phyloP scores from a whole-genome alignment of 2,888 invertebrate species.

The Scaptomyza reducta region DNA sequence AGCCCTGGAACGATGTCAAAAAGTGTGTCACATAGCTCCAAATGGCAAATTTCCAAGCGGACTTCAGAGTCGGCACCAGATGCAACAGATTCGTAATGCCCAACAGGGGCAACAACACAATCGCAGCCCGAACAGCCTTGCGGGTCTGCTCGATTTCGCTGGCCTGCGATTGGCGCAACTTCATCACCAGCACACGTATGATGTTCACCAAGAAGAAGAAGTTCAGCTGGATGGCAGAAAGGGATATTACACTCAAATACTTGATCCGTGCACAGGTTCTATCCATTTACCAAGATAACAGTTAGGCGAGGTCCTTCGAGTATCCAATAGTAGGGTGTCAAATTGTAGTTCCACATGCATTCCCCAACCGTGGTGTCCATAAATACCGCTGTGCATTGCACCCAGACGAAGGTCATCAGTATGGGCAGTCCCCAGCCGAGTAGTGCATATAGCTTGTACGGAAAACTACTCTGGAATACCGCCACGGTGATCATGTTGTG shows the following conservation, averaged over 20 bases:
- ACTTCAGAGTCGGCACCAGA: constrained; percentile 89
- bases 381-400: constrained; percentile 86
- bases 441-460: constrained; percentile 87
- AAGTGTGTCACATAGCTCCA: constrained; percentile 93
- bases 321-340: constrained; percentile 93
- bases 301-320: constrained; percentile 93
- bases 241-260: neutral
- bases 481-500: constrained; percentile 93
- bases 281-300: constrained; percentile 87
- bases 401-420: constrained; percentile 89
- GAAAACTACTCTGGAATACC: constrained; percentile 87
- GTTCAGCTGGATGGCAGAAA: constrained; percentile 85
- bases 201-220: constrained; percentile 91
- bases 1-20: constrained; percentile 93
- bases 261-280: neutral
- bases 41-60: constrained; percentile 89
- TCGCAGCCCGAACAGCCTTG: constrained; percentile 92
- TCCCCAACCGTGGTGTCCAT: constrained; percentile 82
- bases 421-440: constrained; percentile 91
- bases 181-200: constrained; percentile 90
- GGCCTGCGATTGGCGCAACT: constrained; percentile 89
- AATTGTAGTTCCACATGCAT: constrained; percentile 94
- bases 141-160: constrained; percentile 91
- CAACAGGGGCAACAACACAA: constrained; percentile 91
- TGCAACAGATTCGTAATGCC: constrained; percentile 92